Percentiles rank a stretch among this genome's conserved stretches.
These are phyloP conservation scores for Cryptocephalus primarius DNA, from an alignment of 2,888 invertebrate genomes.

Conservation along the genomic window DNA sequence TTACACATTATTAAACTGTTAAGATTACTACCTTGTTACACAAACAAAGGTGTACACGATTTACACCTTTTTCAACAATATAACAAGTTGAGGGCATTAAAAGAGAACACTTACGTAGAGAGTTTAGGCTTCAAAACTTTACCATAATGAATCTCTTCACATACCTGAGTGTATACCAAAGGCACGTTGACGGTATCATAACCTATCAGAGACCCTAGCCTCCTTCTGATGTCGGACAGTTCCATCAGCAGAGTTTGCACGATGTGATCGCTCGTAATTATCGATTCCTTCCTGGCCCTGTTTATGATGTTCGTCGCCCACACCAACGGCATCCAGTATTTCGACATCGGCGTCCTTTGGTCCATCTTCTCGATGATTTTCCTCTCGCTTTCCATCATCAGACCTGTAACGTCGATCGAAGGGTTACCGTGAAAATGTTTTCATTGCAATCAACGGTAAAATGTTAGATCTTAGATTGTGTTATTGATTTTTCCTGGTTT, in stretches of 20 bases:
- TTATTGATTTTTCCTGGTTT: too few relatives aligned
- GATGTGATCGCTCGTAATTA: constrained; percentile 82
- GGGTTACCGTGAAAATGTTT: background rate
- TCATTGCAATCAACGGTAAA: too few relatives aligned
- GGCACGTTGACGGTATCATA: constrained; percentile 90
- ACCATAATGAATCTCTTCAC: too few relatives aligned
- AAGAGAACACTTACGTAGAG: too few relatives aligned
- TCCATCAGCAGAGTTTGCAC: constrained; percentile 84
- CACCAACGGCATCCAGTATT: constrained; percentile 88
- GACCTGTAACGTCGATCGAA: constrained; percentile 43
- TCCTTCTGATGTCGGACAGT: constrained; percentile 75
- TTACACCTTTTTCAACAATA: too few relatives aligned
- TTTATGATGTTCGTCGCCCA: constrained; percentile 91
- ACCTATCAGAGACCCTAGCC: constrained; percentile 75
- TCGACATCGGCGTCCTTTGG: constrained; percentile 80
- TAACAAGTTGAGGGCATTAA: too few relatives aligned
- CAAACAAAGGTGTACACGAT: too few relatives aligned
- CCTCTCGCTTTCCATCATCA: constrained; percentile 85
- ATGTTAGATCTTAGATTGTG: too few relatives aligned
- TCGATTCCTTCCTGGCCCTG: constrained; percentile 71
- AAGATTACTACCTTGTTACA: too few relatives aligned
- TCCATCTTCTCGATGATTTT: constrained; percentile 87
- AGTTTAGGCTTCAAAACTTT: too few relatives aligned
- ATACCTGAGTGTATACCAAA: constrained; percentile 83
- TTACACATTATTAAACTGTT: too few relatives aligned